These are phyloP conservation scores for Dascillus cervinus DNA, from an alignment of 2,888 invertebrate species.

Conservation along the genomic window DNA sequence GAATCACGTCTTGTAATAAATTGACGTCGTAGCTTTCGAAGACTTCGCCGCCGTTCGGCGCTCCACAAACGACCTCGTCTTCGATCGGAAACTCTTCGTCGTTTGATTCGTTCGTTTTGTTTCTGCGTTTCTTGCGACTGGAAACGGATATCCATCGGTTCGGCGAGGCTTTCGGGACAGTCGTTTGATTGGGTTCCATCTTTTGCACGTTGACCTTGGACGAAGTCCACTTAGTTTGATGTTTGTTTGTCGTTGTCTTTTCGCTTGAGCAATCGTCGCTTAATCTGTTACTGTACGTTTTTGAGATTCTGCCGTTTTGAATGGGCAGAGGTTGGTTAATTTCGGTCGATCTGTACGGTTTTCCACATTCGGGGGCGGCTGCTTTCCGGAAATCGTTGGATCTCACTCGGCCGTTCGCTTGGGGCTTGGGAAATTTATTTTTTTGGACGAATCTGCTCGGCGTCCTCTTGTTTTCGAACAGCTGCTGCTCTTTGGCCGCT, in stretches of 20 bases:
- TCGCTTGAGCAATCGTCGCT: constrained; percentile 6
- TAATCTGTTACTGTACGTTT: constrained; percentile 5
- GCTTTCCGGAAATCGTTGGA: neutral
- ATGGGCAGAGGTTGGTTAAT: too few species aligned
- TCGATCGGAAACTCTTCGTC: constrained; percentile 14
- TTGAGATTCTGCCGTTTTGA: too few species aligned
- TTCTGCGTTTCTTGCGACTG: constrained; percentile 37
- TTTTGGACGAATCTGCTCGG: neutral
- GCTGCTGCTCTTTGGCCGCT: constrained; percentile 34
- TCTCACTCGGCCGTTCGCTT: neutral
- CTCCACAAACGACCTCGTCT: constrained; percentile 8
- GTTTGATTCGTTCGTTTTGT: constrained; percentile 26
- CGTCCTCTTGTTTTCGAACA: constrained; percentile 8
- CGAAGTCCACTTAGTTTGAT: too few species aligned
- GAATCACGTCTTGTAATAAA: constrained; percentile 28
- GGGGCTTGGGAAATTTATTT: neutral
- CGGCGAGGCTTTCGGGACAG: too few species aligned
- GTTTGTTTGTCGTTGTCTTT: too few species aligned
- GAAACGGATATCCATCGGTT: constrained; percentile 40
- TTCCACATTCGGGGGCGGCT: too few species aligned
- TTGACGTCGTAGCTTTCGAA: constrained; percentile 32
- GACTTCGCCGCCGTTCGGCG: constrained; percentile 14
- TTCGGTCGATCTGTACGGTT: constrained; percentile 6
- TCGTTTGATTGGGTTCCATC: too few species aligned
- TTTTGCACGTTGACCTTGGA: too few species aligned